phyloP scores from a whole-genome alignment of 2,797 vertebrate genomes.

The Cryptoblepharus egeriae region DNA sequence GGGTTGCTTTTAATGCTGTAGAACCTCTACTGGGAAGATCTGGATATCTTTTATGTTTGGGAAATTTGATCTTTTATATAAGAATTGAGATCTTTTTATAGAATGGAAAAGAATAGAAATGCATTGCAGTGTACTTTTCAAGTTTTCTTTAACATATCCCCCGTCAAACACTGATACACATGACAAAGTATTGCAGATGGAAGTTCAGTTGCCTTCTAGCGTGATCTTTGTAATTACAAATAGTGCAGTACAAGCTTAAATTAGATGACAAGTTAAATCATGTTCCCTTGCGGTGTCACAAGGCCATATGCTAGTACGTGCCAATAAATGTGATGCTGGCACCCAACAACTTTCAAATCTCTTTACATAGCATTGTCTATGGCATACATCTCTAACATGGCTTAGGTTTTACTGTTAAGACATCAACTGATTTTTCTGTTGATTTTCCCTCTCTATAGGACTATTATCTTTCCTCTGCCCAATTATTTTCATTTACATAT shows the following conservation, averaged over 20 bases:
- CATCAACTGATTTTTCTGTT: background rate
- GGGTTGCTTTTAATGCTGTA: background rate
- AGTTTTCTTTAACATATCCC: constrained; percentile 27
- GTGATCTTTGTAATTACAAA: constrained; percentile 27
- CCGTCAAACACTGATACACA: background rate
- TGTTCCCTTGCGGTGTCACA: background rate
- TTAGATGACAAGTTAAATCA: background rate
- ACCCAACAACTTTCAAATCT: background rate
- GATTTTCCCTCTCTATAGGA: background rate
- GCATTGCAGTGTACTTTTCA: background rate
- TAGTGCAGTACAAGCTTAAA: background rate
- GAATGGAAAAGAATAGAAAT: background rate
- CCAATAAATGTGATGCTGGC: background rate
- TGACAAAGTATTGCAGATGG: background rate
- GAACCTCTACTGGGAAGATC: background rate
- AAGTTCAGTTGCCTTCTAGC: constrained; percentile 18
- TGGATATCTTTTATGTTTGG: background rate
- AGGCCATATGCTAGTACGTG: background rate
- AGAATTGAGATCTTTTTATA: constrained; percentile 32
- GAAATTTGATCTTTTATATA: constrained; percentile 22
- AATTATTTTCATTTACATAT: constrained; percentile 26
- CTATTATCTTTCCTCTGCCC: constrained; percentile 2
- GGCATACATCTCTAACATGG: background rate
- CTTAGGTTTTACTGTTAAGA: constrained; percentile 10
- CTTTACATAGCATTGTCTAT: background rate